Base-by-base conservation (phyloP, 2,797 vertebrate genomes). In the Gobionotothen gibberifrons region DNA sequence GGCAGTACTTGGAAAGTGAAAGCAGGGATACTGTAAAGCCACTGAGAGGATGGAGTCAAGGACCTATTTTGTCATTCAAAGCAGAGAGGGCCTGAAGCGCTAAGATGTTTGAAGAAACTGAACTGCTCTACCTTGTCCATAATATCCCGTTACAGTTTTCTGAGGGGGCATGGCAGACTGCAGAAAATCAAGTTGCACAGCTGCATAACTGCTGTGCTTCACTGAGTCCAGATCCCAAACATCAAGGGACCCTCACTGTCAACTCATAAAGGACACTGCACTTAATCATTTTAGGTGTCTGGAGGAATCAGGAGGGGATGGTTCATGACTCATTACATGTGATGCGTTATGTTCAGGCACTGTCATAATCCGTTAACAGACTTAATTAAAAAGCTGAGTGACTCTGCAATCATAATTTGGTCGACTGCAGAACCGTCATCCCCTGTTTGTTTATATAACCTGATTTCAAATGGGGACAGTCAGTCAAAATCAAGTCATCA, bases 321-420 rank as follows among this genome's bases (percentile, higher is more conserved):
- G 49, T 54, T 81, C 56, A 78, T 76, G 78, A 89, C 39, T 90
- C 85, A 88, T 88, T 78, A 68, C 78, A 74, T 79, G 70, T 42
- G 74, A 85, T 57, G 73, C 43, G 39, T 61, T 68, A 74, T 73
- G 84, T 87, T 83, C 73, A 81, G 72, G 59, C 73, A 46, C 78
- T 70, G 86, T 89, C 86, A 82, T 81, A 87, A 84, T 76, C 78
- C 36, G 74, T 91, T 88, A 88, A 90, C 77, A 72, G 65, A 83
- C 79, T 90, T 90, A 89, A 92, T 93, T 91, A 92, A 90, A 84
- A 81, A 69, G 64, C 62, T 79, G 84, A 86, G 68, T 71, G 79
- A 86, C 81, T 82, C 55, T 17, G 68, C 54, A 75, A 77, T 88
- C 76, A 60, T 60, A 77, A 81, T 77, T 64, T 29, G 51, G 73